Percentiles rank a stretch among this genome's conserved stretches.
phyloP scores from a whole-genome alignment of 2,888 invertebrate species.

The Disparrhopalites patrizii region DNA sequence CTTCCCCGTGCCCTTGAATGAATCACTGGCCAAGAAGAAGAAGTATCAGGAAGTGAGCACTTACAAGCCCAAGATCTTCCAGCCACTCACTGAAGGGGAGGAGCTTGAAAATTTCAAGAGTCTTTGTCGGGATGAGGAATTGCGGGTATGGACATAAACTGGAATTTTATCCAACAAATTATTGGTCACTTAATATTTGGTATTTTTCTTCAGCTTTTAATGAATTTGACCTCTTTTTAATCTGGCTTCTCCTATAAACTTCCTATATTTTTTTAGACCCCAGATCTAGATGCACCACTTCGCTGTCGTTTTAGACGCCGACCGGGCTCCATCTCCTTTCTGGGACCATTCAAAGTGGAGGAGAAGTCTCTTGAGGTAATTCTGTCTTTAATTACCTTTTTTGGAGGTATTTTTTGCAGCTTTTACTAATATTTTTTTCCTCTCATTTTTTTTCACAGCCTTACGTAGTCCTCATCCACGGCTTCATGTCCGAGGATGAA shows the following conservation, averaged over 20 bases:
- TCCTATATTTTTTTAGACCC: slow-evolving; percentile 44
- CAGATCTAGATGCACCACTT: slow-evolving; percentile 44
- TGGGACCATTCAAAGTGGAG: slow-evolving; percentile 49
- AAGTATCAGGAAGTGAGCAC: slow-evolving; percentile 35
- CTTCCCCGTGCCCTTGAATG: slow-evolving; percentile 45
- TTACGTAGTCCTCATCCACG: slow-evolving; percentile 47
- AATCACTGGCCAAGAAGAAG: slow-evolving; percentile 39
- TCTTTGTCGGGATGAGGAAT: slow-evolving; percentile 50
- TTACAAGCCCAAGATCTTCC: slow-evolving; percentile 43
- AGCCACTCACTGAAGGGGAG: slow-evolving; percentile 39
- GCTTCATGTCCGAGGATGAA: slow-evolving; percentile 48
- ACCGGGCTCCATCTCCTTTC: slow-evolving; percentile 40
- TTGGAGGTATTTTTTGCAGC: background rate
- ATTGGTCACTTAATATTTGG: too few relatives aligned
- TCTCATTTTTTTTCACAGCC: slow-evolving; percentile 34
- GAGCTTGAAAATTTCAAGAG: slow-evolving; percentile 50
- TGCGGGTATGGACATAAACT: slow-evolving; percentile 44
- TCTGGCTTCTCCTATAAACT: too few relatives aligned
- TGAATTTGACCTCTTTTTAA: too few relatives aligned
- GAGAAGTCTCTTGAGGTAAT: slow-evolving; percentile 45
- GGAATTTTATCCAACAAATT: background rate
- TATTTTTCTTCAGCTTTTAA: too few relatives aligned
- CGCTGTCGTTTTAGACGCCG: slow-evolving; percentile 41
- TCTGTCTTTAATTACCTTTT: background rate
- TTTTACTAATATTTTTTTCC: background rate